Conservation (phyloP, 2,888 invertebrate genomes). For the Andrena haemorrhoa region DNA sequence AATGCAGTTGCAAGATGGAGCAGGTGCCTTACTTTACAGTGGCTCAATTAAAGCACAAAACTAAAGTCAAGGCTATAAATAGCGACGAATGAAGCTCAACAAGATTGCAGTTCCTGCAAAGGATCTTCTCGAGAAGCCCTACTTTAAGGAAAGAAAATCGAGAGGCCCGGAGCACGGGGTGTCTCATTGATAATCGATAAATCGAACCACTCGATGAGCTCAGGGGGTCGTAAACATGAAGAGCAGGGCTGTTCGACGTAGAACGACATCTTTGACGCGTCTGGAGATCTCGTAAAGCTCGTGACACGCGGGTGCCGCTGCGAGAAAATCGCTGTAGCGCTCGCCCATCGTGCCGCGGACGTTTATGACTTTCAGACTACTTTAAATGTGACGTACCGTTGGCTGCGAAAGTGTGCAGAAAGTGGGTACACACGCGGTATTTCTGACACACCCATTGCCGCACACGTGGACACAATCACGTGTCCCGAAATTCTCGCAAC, state of each 20-base stretch:
- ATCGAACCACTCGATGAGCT: conserved; percentile 36
- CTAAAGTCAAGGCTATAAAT: too few species aligned
- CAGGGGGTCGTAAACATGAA: conserved; percentile 12
- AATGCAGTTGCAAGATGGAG: too few species aligned
- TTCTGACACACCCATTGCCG: not conserved
- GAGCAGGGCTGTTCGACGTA: conserved; percentile 9
- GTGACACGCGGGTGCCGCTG: conserved; percentile 16
- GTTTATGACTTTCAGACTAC: conserved; percentile 61
- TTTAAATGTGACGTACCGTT: conserved; percentile 49
- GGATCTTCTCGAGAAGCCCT: too few species aligned
- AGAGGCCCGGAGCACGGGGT: not conserved
- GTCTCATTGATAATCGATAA: conserved; percentile 54
- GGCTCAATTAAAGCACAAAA: too few species aligned
- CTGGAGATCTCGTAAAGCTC: conserved; percentile 48
- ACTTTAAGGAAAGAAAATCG: too few species aligned
- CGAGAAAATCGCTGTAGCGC: conserved; percentile 52
- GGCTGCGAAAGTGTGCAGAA: conserved; percentile 15
- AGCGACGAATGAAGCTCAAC: too few species aligned
- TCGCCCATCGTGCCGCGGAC: conserved; percentile 29
- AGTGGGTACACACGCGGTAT: not conserved
- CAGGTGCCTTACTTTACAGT: too few species aligned
- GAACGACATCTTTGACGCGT: conserved; percentile 30
- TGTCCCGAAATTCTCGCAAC: conserved; percentile 21
- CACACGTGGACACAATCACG: conserved; percentile 32
- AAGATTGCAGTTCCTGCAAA: too few species aligned